Evolutionary conservation across 2,797 vertebrate species (phyloP).

Genomic region (Eptatretus atami): DNA sequence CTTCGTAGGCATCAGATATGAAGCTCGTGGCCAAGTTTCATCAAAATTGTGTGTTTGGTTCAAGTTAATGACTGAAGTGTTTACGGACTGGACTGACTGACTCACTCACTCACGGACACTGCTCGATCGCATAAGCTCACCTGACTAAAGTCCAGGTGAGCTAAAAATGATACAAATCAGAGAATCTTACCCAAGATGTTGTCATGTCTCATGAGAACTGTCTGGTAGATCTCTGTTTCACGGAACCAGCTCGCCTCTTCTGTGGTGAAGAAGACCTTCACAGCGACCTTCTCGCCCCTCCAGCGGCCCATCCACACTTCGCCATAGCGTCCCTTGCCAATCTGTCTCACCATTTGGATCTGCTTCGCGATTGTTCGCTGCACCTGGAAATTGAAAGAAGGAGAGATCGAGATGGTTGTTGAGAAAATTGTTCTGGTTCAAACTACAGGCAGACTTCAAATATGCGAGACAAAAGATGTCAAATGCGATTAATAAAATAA

Average conservation of each 20-base stretch:
- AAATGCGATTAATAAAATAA: no score
- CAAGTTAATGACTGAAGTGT: no score
- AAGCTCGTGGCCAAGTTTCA: no score
- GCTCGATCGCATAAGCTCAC: no score
- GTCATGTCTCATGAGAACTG: conserved; percentile 84
- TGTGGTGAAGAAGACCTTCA: conserved; percentile 85
- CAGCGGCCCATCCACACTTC: conserved; percentile 96
- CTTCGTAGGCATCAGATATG: no score
- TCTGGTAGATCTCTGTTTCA: conserved; percentile 93
- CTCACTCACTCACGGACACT: no score
- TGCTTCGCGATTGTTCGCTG: conserved; percentile 89
- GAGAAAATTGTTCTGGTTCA: no score
- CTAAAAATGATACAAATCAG: conserved; percentile 11
- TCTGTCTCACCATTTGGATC: conserved; percentile 95
- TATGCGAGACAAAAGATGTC: no score
- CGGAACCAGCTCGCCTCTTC: conserved; percentile 96
- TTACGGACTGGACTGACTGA: no score
- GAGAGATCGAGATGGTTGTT: no score
- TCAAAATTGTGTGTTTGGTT: no score
- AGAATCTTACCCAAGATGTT: conserved; percentile 37
- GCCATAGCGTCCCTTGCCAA: conserved; percentile 79
- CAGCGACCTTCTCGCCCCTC: conserved; percentile 67
- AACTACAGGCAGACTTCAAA: no score
- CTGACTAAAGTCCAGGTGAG: conserved; percentile 9
- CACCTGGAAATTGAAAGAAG: conserved; percentile 21